A percentile compares a stretch with the other conserved stretches of the same genome.
Conservation (phyloP, 2,113 vertebrate species). For the Forbesichthys papilliferus region DNA sequence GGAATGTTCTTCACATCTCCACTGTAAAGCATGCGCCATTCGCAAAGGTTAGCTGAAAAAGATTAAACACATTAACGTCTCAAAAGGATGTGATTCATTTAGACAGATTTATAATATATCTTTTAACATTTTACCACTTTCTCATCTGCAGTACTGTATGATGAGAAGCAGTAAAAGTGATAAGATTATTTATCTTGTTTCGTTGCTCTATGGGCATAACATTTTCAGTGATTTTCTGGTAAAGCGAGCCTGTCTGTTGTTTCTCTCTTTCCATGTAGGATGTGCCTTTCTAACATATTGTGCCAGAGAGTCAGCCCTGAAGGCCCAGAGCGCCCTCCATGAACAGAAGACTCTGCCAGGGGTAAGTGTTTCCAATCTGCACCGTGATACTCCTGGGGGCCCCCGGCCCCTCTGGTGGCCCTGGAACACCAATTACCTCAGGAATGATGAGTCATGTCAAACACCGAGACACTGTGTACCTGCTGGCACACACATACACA, state of each 20-base stretch:
- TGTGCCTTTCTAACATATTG: slow-evolving; percentile 99
- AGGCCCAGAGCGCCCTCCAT: slow-evolving; percentile 95
- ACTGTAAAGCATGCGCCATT: background rate
- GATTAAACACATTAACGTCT: background rate
- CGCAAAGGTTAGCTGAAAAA: background rate
- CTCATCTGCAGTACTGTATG: background rate
- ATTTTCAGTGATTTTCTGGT: slow-evolving; percentile 6
- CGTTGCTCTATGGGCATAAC: too few relatives aligned
- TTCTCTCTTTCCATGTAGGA: slow-evolving; percentile 75
- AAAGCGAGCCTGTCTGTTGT: slow-evolving; percentile 39
- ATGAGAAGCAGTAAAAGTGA: background rate
- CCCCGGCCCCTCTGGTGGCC: slow-evolving; percentile 40
- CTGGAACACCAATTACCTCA: slow-evolving; percentile 39
- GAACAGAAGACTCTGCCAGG: slow-evolving; percentile 98
- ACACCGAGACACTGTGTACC: slow-evolving; percentile 4
- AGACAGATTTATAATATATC: background rate
- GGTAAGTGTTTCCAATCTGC: slow-evolving; percentile 83
- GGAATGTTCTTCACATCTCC: background rate
- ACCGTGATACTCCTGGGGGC: slow-evolving; percentile 58
- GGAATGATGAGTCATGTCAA: slow-evolving; percentile 28
- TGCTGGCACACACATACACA: background rate
- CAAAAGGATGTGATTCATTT: background rate
- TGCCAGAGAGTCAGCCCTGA: slow-evolving; percentile 97
- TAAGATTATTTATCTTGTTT: background rate
- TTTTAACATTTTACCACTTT: background rate